Conservation (phyloP, 2,113 vertebrate species). For the Sturnira hondurensis region DNA sequence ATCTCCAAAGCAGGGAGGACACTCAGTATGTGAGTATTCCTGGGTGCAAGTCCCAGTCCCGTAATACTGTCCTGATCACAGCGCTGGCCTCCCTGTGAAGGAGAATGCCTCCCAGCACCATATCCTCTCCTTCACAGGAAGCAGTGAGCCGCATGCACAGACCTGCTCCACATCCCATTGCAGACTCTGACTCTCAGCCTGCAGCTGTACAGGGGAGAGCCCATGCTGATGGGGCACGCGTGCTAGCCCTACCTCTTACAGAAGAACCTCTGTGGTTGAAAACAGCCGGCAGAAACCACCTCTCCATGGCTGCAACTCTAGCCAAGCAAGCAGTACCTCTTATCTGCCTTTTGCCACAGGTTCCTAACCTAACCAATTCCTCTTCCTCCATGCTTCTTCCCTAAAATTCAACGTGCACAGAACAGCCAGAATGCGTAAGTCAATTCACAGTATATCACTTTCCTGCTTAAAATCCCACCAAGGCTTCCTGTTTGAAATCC, state of each 20-base stretch:
- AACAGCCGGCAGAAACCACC: not conserved
- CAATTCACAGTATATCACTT: not conserved
- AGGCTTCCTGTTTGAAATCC: not conserved
- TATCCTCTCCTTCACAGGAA: not conserved
- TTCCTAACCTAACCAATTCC: slow-evolving; percentile 20
- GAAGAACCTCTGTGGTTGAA: not conserved
- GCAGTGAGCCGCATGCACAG: not conserved
- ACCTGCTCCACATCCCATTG: not conserved
- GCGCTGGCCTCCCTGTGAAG: not conserved
- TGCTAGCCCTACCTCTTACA: not conserved
- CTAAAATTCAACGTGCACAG: not conserved
- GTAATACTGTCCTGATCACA: not conserved
- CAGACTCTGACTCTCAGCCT: not conserved
- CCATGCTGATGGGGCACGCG: too few species aligned
- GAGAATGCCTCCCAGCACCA: not conserved
- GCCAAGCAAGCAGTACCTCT: not conserved
- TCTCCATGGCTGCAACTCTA: not conserved
- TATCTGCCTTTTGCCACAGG: not conserved
- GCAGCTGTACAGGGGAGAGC: not conserved
- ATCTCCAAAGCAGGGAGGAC: not conserved
- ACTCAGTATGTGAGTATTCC: not conserved
- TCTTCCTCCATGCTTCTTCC: not conserved
- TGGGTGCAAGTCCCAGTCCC: not conserved
- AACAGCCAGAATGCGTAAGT: not conserved
- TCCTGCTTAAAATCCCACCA: not conserved